Base-by-base conservation (phyloP, 1,140 invertebrate genomes). In the Ceratosolen fusciceps region DNA sequence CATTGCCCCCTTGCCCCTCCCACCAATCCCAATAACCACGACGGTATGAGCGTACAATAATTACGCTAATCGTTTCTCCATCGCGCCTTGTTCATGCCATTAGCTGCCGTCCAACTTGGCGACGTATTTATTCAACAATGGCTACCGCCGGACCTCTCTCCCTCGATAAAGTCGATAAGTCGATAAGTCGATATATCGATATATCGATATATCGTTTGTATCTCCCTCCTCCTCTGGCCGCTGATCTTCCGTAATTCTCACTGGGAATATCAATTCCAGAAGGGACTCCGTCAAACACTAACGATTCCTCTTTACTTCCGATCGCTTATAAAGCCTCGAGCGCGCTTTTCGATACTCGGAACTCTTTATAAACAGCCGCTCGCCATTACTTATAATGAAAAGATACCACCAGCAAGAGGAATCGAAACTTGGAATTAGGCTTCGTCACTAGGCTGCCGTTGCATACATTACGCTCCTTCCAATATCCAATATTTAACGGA, bases 401-500 rank as follows among this genome's bases (percentile, higher is more conserved):
- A n/a, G n/a, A n/a, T n/a, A n/a, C n/a, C n/a, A n/a, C n/a, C n/a
- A n/a, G n/a, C n/a, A n/a, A n/a, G n/a, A n/a, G n/a, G n/a, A n/a
- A n/a, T n/a, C n/a, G n/a, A n/a, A n/a, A n/a, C n/a, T n/a, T n/a
- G n/a, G n/a, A n/a, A n/a, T n/a, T n/a, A n/a, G n/a, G n/a, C n/a
- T n/a, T n/a, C n/a, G n/a, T n/a, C n/a, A n/a, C n/a, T n/a, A 62
- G 34, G 34, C 34, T 62, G 16, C 29, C 14, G 24, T 0, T 3
- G 12, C 1, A 8, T 62, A 62, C 14, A 62, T 62, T n/a, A 34
- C 34, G 58, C 21, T 62, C 34, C 21, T n/a, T n/a, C n/a, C n/a
- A n/a, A n/a, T n/a, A n/a, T 62, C 19, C 29, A 34, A 62, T 62
- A 62, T 62, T 62, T 62, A 19, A n/a, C 58, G 29, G 58, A 62